These are phyloP conservation scores for Standfussiana lucernea DNA, from an alignment of 2,888 invertebrate species.

Conservation along the genomic window DNA sequence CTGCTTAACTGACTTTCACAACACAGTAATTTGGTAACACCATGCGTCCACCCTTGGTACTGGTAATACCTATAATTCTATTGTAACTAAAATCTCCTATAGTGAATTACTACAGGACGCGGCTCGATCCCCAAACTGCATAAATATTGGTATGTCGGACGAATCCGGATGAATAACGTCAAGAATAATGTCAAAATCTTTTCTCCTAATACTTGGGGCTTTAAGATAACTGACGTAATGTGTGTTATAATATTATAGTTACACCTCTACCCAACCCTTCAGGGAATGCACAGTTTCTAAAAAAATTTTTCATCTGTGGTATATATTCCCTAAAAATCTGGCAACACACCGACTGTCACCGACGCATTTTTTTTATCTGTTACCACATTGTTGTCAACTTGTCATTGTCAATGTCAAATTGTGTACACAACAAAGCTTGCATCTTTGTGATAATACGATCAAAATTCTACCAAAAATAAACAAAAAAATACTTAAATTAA, in stretches of 20 bases:
- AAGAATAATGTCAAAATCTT: too few relatives aligned
- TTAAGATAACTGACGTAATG: too few relatives aligned
- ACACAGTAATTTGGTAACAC: not conserved
- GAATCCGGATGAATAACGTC: too few relatives aligned
- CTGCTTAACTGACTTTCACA: not conserved
- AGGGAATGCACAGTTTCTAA: too few relatives aligned
- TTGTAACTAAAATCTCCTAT: too few relatives aligned
- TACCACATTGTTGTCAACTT: conserved; percentile 13
- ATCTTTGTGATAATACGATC: conserved; percentile 24
- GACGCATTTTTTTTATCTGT: conserved; percentile 26
- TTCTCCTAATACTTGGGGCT: too few relatives aligned
- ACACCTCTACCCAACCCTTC: not conserved
- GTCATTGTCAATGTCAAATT: conserved; percentile 41
- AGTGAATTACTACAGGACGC: too few relatives aligned
- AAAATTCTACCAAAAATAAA: conserved; percentile 32
- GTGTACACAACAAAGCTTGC: conserved; percentile 46
- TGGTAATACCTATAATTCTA: too few relatives aligned
- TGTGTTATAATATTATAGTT: too few relatives aligned
- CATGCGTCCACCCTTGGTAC: too few relatives aligned
- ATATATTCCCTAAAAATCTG: not conserved
- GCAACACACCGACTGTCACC: not conserved
- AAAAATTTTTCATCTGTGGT: not conserved
- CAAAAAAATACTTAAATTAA: conserved; percentile 1
- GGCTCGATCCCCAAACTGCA: too few relatives aligned
- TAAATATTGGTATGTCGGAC: too few relatives aligned